A percentile compares a stretch with the other conserved stretches of the same genome.
phyloP scores from a whole-genome alignment of 2,797 vertebrate genomes.

The Danionella dracula region DNA sequence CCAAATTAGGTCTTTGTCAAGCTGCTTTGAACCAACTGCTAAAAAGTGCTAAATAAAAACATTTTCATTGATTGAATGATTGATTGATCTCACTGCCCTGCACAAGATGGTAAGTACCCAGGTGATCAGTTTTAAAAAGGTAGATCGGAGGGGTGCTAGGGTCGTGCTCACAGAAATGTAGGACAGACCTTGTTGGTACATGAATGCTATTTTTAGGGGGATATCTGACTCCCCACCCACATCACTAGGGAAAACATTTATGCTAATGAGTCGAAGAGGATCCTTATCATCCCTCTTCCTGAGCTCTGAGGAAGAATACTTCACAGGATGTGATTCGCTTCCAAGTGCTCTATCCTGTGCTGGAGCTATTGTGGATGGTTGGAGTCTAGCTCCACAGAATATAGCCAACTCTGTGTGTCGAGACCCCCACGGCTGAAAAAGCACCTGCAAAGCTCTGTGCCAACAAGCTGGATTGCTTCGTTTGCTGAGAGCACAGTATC shows the following conservation, averaged over 20 bases:
- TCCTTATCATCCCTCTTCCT: conserved; percentile 65
- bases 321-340: conserved; percentile 61
- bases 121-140: neutral
- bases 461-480: conserved; percentile 56
- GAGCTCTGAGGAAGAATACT: conserved; percentile 50
- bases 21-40: too few species aligned
- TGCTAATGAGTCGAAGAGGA: conserved; percentile 54
- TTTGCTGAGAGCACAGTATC: conserved; percentile 65
- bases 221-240: conserved; percentile 12
- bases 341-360: conserved; percentile 40
- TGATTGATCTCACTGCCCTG: too few species aligned
- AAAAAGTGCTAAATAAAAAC: too few species aligned
- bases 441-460: conserved; percentile 62
- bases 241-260: conserved; percentile 15
- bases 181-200: neutral
- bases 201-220: conserved; percentile 1
- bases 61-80: too few species aligned
- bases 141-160: neutral
- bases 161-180: neutral
- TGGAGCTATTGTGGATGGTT: conserved; percentile 64
- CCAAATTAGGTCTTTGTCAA: too few species aligned
- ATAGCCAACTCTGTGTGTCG: conserved; percentile 44
- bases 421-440: conserved; percentile 57
- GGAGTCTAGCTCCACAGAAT: conserved; percentile 56
- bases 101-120: too few species aligned